A percentile compares a stretch with the other conserved stretches of the same genome.
Conservation (phyloP, 2,797 vertebrate genomes). For the Lerista edwardsae region DNA sequence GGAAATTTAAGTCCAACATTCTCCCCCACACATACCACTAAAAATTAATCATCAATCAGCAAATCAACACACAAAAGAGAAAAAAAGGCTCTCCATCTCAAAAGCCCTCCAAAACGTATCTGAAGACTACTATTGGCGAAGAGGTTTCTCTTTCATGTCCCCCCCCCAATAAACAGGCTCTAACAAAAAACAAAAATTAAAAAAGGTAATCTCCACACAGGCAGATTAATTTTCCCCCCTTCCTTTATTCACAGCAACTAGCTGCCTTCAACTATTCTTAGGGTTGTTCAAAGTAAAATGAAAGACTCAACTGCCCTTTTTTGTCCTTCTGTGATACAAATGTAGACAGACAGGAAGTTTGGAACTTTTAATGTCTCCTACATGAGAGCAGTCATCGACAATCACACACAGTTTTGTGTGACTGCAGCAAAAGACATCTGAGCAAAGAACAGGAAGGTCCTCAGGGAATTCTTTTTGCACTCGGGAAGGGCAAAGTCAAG, state of each 20-base stretch:
- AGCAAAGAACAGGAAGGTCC: constrained; percentile 46
- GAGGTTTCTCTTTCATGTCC: constrained; percentile 32
- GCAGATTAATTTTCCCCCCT: constrained; percentile 22
- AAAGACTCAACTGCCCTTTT: constrained; percentile 43
- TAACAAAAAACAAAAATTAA: not conserved
- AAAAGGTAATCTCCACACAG: constrained; percentile 36
- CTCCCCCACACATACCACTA: not conserved
- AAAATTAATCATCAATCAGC: not conserved
- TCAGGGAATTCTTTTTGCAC: constrained; percentile 22
- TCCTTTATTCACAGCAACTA: constrained; percentile 55
- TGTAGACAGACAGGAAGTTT: constrained; percentile 40
- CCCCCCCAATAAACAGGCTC: constrained; percentile 17
- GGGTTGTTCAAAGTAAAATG: constrained; percentile 53
- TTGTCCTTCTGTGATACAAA: constrained; percentile 49
- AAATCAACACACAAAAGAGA: not conserved
- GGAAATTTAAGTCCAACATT: not conserved
- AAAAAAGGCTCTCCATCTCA: constrained; percentile 36
- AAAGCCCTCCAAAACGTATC: constrained; percentile 42
- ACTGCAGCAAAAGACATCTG: constrained; percentile 48
- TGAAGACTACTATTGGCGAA: constrained; percentile 50
- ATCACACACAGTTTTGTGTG: constrained; percentile 34
- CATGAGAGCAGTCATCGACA: constrained; percentile 34
- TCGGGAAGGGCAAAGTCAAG: constrained; percentile 46
- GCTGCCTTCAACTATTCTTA: constrained; percentile 59
- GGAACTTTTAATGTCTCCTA: constrained; percentile 56